Percentiles rank a stretch among this genome's conserved stretches.
These are phyloP conservation scores for Isotomurus palustris DNA, from an alignment of 2,888 invertebrate genomes.

Conservation along the genomic window DNA sequence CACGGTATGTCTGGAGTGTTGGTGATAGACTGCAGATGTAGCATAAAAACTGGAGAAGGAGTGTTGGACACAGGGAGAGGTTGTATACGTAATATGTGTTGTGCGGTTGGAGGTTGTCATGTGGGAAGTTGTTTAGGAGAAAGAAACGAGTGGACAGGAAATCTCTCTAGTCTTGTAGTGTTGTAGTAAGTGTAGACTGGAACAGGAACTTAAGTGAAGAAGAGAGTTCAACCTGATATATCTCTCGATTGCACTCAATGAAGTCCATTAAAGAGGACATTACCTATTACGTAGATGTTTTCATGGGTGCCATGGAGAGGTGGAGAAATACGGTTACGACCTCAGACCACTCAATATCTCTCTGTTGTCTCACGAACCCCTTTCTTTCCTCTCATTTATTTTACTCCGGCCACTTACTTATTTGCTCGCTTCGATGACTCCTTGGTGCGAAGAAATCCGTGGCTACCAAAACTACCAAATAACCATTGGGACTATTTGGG, in stretches of 20 bases:
- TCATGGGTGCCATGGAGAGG: slow-evolving; percentile 6
- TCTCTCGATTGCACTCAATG: slow-evolving; percentile 15
- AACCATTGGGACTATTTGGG: no score
- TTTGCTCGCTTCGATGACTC: slow-evolving; percentile 8
- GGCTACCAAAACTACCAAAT: no score
- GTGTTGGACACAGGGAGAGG: no score
- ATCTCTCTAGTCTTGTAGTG: no score
- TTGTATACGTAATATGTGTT: no score
- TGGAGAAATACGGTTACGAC: slow-evolving; percentile 15
- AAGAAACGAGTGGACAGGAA: background rate
- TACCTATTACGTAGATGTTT: slow-evolving; percentile 13
- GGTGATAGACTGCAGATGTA: no score
- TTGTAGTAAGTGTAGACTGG: no score
- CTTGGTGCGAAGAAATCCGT: slow-evolving; percentile 18
- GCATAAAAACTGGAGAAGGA: no score
- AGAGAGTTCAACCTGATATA: slow-evolving; percentile 6
- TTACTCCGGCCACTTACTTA: slow-evolving; percentile 14
- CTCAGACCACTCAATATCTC: slow-evolving; percentile 15
- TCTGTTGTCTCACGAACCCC: slow-evolving; percentile 13
- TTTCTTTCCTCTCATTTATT: slow-evolving; percentile 12
- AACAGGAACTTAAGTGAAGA: no score
- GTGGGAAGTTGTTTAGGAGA: no score
- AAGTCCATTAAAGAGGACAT: slow-evolving; percentile 17
- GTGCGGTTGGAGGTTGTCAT: no score
- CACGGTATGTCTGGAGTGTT: no score